These are phyloP conservation scores for Macropis europaea DNA, from an alignment of 2,888 invertebrate genomes.

Conservation along the genomic window DNA sequence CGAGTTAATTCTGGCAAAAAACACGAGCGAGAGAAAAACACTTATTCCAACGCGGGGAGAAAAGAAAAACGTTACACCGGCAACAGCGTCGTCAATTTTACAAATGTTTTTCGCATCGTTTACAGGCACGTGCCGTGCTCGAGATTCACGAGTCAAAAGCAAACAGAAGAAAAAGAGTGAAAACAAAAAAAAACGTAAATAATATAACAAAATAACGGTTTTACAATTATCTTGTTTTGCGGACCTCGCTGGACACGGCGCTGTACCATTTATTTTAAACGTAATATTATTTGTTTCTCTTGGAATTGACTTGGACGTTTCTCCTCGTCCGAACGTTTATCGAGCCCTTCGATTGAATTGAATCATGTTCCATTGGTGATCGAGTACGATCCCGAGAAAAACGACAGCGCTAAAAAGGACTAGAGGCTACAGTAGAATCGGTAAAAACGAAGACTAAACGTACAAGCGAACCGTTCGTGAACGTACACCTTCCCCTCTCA, in stretches of 20 bases:
- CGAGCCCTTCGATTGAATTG: slow-evolving; percentile 28
- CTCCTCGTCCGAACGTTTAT: slow-evolving; percentile 23
- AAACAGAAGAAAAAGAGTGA: not conserved
- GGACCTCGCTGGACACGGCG: slow-evolving; percentile 21
- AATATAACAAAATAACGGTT: no score
- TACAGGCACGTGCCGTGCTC: no score
- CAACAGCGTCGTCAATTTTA: slow-evolving; percentile 39
- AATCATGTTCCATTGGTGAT: slow-evolving; percentile 44
- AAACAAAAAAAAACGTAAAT: not conserved
- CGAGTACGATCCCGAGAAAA: slow-evolving; percentile 43
- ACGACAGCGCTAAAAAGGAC: slow-evolving; percentile 74
- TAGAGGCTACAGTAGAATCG: slow-evolving; percentile 73
- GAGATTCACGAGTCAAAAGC: no score
- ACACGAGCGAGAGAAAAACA: slow-evolving; percentile 73
- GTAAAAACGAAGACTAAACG: slow-evolving; percentile 67
- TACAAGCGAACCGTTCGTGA: slow-evolving; percentile 64
- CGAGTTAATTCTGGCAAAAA: slow-evolving; percentile 70
- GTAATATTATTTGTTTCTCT: not conserved
- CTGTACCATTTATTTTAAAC: slow-evolving; percentile 15
- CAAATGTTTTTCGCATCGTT: no score
- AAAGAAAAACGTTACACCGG: slow-evolving; percentile 52
- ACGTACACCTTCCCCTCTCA: slow-evolving; percentile 58
- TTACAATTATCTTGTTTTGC: no score
- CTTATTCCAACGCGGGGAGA: slow-evolving; percentile 62
- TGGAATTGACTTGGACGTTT: slow-evolving; percentile 42